Evolutionary conservation across 2,888 invertebrate species (phyloP).

Genomic region (Synergus gifuensis): DNA sequence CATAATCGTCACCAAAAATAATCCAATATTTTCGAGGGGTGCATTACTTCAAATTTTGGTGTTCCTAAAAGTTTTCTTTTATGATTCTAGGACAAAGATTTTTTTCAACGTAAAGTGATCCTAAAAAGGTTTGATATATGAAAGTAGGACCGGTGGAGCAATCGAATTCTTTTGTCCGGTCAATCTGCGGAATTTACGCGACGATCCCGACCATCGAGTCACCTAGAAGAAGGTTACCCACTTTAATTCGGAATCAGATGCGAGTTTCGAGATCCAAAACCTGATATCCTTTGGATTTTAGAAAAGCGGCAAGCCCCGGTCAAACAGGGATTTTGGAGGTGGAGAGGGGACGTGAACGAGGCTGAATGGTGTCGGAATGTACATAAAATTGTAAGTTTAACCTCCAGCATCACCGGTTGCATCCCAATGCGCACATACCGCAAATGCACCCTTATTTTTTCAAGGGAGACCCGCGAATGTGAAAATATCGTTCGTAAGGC

Average conservation of each 20-base stretch:
- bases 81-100: neutral
- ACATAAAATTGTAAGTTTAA: conserved; percentile 70
- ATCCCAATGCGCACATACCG: conserved; percentile 49
- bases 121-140: conserved; percentile 7
- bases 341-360: conserved; percentile 54
- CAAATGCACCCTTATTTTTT: conserved; percentile 45
- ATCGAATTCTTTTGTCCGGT: conserved; percentile 31
- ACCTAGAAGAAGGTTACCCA: conserved; percentile 64
- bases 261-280: conserved; percentile 66
- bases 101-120: neutral
- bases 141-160: neutral
- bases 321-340: conserved; percentile 49
- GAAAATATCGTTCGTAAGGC: conserved; percentile 8
- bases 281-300: conserved; percentile 65
- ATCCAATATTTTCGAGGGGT: too few species aligned
- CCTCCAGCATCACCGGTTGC: conserved; percentile 52
- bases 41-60: too few species aligned
- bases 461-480: neutral
- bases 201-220: conserved; percentile 24
- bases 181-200: conserved; percentile 32
- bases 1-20: too few species aligned
- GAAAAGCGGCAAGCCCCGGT: conserved; percentile 48
- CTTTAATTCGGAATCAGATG: conserved; percentile 66
- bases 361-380: conserved; percentile 64
- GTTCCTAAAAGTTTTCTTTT: too few species aligned